Base-by-base conservation (phyloP, 1,140 invertebrate genomes). In the Matsumurasca onukii region DNA sequence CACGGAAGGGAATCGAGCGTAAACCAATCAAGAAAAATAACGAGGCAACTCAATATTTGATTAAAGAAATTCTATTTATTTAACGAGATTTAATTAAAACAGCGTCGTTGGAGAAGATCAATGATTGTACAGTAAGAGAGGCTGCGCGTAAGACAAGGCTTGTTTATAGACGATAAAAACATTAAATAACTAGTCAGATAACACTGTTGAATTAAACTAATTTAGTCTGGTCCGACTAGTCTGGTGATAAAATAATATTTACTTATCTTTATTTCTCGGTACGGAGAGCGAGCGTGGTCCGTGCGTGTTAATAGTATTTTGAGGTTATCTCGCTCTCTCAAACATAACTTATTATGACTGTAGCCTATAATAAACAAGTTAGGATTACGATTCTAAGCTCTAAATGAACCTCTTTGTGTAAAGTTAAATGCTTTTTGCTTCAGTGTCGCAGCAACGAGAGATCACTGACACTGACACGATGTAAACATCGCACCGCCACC, bases 21-120 rank as follows among this genome's bases (percentile, higher is more conserved):
- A 39, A 39, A 39, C 25, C 55, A 59, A 59, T 59, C 55, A 59
- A 17, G 49, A 51, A 59, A 59, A 59, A 59, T 59, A 59, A 59
- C 55, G 55, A 59, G 22, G 55, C 55, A 27, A 39, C 24, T 59
- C 55, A 59, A 59, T 59, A 59, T 59, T 59, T 59, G 55, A 59
- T 59, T 59, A 59, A 59, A 59, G 55, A 59, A 59, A 59, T 59
- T 59, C 55, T 59, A 59, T 59, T 59, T 59, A 59, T 59, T 59
- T 59, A 59, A 59, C 55, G 55, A 59, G 55, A 59, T 59, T 59
- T 59, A 59, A 59, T 59, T 59, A 59, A 59, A 59, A 59, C 55
- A 59, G 55, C 55, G 55, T 59, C 55, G 55, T 59, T 59, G 22
- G 55, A 59, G 49, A 51, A 51, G 55, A 59, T 59, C 55, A 59